A percentile compares a stretch with the other conserved stretches of the same genome.
Conservation (phyloP, 1,140 invertebrate species). For the Lordiphosa clarofinis region DNA sequence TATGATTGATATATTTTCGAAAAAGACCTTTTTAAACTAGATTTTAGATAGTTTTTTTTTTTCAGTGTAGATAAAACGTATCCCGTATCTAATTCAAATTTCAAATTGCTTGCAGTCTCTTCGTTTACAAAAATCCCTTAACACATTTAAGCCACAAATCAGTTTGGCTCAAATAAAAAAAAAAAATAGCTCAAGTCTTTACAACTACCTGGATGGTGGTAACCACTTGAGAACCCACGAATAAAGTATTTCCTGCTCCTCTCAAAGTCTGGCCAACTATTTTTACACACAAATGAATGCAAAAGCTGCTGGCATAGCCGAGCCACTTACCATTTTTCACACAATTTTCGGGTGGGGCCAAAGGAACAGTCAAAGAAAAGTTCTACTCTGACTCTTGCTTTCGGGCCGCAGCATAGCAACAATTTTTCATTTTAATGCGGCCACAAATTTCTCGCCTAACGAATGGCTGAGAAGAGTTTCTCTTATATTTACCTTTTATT, state of each 20-base stretch:
- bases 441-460: conserved; percentile 73
- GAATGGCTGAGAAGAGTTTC: conserved; percentile 36
- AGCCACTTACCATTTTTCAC: conserved; percentile 62
- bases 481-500: conserved; percentile 12
- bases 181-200: conserved; percentile 30
- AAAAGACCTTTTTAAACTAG: too few species aligned
- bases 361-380: conserved; percentile 52
- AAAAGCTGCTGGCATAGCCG: conserved; percentile 20
- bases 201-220: conserved; percentile 20
- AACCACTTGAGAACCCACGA: conserved; percentile 20
- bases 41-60: too few species aligned
- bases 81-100: background rate
- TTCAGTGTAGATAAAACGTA: too few species aligned
- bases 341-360: conserved; percentile 61
- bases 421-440: conserved; percentile 79
- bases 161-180: background rate
- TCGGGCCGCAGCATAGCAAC: conserved; percentile 46
- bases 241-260: conserved; percentile 9
- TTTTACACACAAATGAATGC: conserved; percentile 70
- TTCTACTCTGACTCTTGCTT: too few species aligned
- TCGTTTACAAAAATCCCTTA: too few species aligned
- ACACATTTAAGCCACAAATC: conserved; percentile 38
- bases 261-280: conserved; percentile 45
- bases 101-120: too few species aligned
- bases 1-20: too few species aligned